These are phyloP conservation scores for Nudaria mundana DNA, from an alignment of 2,888 invertebrate genomes.

Conservation along the genomic window DNA sequence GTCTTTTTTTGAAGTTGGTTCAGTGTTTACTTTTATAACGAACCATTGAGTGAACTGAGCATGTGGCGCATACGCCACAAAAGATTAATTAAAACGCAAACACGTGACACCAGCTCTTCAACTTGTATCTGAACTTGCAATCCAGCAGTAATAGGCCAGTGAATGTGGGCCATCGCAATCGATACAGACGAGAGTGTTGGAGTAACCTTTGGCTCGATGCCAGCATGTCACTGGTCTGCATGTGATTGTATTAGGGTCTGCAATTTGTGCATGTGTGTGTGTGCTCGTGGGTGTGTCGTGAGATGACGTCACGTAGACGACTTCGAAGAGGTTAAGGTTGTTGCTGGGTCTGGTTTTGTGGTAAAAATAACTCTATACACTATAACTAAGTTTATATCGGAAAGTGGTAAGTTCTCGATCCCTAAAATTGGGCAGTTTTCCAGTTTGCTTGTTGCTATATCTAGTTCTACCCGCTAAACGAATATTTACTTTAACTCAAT, in stretches of 20 bases:
- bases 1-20: too few species aligned
- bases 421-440: too few species aligned
- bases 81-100: background rate
- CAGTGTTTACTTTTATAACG: too few species aligned
- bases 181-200: conserved; percentile 43
- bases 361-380: background rate
- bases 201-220: conserved; percentile 36
- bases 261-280: background rate
- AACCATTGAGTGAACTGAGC: too few species aligned
- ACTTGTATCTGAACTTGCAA: conserved; percentile 11
- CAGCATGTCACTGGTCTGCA: conserved; percentile 33
- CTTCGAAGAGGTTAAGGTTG: conserved; percentile 1
- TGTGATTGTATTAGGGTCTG: conserved; percentile 13
- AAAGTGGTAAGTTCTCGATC: too few species aligned
- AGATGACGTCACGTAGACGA: conserved; percentile 7
- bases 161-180: conserved; percentile 35
- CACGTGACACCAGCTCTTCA: background rate
- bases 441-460: too few species aligned
- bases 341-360: conserved; percentile 2
- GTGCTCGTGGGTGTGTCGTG: conserved; percentile 9
- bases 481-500: too few species aligned
- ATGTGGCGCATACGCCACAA: too few species aligned
- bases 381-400: background rate
- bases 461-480: too few species aligned
- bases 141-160: conserved; percentile 7